Base-by-base conservation (phyloP, 2,888 invertebrate genomes). In the Theretra japonica region DNA sequence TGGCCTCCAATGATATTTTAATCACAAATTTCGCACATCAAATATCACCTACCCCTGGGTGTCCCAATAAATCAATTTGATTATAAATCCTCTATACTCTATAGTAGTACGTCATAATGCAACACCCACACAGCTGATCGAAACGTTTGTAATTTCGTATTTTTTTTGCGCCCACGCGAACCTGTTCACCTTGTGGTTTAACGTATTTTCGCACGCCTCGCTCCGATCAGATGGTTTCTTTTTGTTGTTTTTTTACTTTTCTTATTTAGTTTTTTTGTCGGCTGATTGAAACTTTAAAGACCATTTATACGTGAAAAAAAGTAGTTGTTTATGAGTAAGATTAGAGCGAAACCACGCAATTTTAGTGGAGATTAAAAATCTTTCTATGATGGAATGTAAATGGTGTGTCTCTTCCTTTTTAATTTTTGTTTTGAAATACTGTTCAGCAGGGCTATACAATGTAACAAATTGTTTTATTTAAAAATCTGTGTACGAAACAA, bases 171-270 rank as follows among this genome's bases (percentile, higher is more conserved):
- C 68, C 71, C 71, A 57, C 71, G 48, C 87, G 77, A 81, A 88
- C 87, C 70, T 0, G 91, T 78, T 91, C 83, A 89, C 93, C 93
- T 93, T 92, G 93, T 81, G 75, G 69, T 74, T 75, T 89, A 92
- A 93, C 91, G 92, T 86, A 88, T 90, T 88, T 92, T 90, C 89
- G 85, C 90, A 91, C 89, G 89, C 79, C 75, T 56, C 73, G 70
- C 50, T 53, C 4, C 50, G 73, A 81, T 80, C 82, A 83, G 82
- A 85, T 86, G 87, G 81, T 86, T 81, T 85, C 85, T 85, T 80
- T 41, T 83, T 83, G 76, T 75, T 72, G 77, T 83, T 79, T 70
- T 69, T 53, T 68, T 71, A n/a, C 56, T 59, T 73, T 56, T 19
- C 69, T 75, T 74, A 68, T 77, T 77, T 77, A 74, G 75, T 77